Evolutionary conservation across 30 jellyfish, hydroid and myxozoan species (phyloP), one percentile per base, ranked within the genome.

Genomic region (Aurelia aurita complex sp. Pacific): DNA sequence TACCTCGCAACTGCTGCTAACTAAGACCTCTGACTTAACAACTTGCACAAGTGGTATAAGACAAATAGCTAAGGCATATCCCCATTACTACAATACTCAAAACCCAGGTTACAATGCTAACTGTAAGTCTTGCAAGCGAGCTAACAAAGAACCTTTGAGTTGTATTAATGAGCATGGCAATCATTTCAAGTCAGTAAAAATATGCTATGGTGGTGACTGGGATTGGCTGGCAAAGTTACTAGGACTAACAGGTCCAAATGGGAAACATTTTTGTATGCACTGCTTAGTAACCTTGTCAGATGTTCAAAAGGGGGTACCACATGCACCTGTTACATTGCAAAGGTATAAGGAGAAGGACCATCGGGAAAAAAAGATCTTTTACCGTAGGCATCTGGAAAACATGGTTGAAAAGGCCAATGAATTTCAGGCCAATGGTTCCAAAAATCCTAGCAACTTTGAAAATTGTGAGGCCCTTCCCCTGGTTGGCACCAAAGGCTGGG

Each of bases 401-500:
- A 67, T 67, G 76, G 29, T 2, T 67, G n/a, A 35, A 4, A 67
- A 5, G 36, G 52, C 34, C 7, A 61, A 61, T 10, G 29, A 61
- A 61, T 61, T 61, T 23, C 7, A 61, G 13, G 29, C 32, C 1
- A 61, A 61, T 61, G 69, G 69, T 23, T 61, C 69, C 9, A 61
- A 61, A 61, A 16, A 61, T 61, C 69, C 33, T 3, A 61, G 69
- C 69, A 4, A 61, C 6, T 61, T 61, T 61, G 69, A 61, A 61
- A 61, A 61, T 1, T 61, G 69, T 61, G 69, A 61, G 69, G 69
- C 69, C 69, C 69, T 61, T 61, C 69, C 77, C 77, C 77, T 67
- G 23, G 52, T 67, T 17, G 77, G 57, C 77, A 6, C 77, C 9
- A 67, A 67, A 67, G 77, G 77, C 77, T 67, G 77, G 77, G 77